phyloP scores from a whole-genome alignment of 2,797 vertebrate genomes.

The Xiphophorus birchmanni region DNA sequence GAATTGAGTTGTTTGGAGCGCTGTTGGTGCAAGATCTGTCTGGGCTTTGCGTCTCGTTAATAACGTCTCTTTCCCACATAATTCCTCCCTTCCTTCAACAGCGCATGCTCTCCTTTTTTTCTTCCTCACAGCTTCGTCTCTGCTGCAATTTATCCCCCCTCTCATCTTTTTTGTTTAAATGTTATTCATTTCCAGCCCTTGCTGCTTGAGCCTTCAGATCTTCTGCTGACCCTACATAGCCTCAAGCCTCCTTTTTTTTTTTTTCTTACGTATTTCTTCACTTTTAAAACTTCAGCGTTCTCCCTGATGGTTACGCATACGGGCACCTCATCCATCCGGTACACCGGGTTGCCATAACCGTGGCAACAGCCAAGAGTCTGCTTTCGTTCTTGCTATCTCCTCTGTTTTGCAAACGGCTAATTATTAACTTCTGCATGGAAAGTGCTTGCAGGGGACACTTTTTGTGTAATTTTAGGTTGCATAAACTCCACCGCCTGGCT shows the following conservation, averaged over 20 bases:
- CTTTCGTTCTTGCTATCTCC: constrained; percentile 41
- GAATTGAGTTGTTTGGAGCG: neutral
- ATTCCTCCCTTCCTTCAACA: neutral
- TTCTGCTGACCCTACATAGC: constrained; percentile 17
- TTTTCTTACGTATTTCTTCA: constrained; percentile 14
- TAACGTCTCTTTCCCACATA: neutral
- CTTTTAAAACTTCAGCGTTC: constrained; percentile 45
- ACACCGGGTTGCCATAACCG: constrained; percentile 44
- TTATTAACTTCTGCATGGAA: constrained; percentile 54
- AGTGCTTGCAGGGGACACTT: constrained; percentile 26
- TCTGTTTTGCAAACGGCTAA: constrained; percentile 40
- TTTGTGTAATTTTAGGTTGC: constrained; percentile 32
- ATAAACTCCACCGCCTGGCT: constrained; percentile 35
- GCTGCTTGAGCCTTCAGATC: neutral
- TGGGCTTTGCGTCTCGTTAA: neutral
- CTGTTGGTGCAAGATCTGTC: neutral
- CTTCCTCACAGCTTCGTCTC: neutral
- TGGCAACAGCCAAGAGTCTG: constrained; percentile 33
- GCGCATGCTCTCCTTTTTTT: neutral
- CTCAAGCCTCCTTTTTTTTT: constrained; percentile 6
- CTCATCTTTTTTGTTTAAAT: constrained; percentile 11
- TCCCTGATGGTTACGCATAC: constrained; percentile 42
- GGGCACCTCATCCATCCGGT: constrained; percentile 39
- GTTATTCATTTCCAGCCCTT: constrained; percentile 4
- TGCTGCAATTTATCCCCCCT: neutral